phyloP scores from a whole-genome alignment of 2,113 vertebrate genomes.

The Lophius piscatorius region DNA sequence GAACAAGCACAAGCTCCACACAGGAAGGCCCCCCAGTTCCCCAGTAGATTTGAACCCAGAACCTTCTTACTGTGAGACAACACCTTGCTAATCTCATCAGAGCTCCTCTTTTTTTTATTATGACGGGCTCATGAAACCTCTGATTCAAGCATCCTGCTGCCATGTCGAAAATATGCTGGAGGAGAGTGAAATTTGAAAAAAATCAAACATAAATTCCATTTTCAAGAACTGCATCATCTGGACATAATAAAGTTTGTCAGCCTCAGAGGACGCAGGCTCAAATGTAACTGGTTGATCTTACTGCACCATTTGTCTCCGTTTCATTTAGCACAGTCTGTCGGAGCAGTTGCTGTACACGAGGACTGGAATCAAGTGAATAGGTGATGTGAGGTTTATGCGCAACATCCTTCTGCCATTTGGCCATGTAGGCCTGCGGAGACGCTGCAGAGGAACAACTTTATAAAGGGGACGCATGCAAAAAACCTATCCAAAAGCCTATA shows the following conservation, averaged over 20 bases:
- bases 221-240: constrained; percentile 29
- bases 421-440: constrained; percentile 57
- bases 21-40: too few relatives aligned
- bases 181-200: too few relatives aligned
- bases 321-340: constrained; percentile 51
- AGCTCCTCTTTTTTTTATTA: constrained; percentile 40
- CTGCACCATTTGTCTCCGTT: constrained; percentile 66
- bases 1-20: too few relatives aligned
- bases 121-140: constrained; percentile 5
- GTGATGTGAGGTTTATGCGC: constrained; percentile 50
- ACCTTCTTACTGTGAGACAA: too few relatives aligned
- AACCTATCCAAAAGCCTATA: neutral
- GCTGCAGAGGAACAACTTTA: constrained; percentile 71
- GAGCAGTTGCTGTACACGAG: constrained; percentile 29
- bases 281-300: constrained; percentile 48
- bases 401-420: constrained; percentile 50
- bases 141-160: neutral
- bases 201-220: constrained; percentile 56
- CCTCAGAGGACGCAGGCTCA: constrained; percentile 24
- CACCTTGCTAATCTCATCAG: too few relatives aligned
- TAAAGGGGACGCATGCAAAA: neutral
- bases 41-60: too few relatives aligned
- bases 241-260: constrained; percentile 58
- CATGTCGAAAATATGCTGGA: neutral
- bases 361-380: constrained; percentile 24